Conservation (phyloP, 2,888 invertebrate species). For the Trisateles emortualis region DNA sequence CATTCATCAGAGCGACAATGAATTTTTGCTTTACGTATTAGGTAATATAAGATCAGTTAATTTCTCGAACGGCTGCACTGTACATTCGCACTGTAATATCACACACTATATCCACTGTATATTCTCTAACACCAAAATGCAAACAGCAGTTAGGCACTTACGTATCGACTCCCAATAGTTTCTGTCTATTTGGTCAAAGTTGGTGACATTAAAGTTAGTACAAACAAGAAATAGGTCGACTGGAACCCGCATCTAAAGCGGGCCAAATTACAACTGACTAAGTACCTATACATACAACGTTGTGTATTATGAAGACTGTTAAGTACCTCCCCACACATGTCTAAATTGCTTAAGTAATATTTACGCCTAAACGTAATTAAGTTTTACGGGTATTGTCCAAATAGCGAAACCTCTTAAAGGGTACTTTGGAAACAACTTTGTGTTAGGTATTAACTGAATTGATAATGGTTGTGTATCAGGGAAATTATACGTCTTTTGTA, state of each 20-base stretch:
- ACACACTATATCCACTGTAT: constrained; percentile 3
- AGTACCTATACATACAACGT: constrained; percentile 58
- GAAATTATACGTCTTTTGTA: not conserved
- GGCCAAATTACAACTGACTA: constrained; percentile 62
- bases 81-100: not conserved
- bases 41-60: not conserved
- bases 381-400: constrained; percentile 47
- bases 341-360: constrained; percentile 51
- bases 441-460: constrained; percentile 30
- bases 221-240: constrained; percentile 69
- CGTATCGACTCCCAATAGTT: constrained; percentile 64
- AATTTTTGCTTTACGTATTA: too few species aligned
- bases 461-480: not conserved
- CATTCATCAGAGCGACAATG: too few species aligned
- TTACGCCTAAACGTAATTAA: constrained; percentile 49
- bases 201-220: constrained; percentile 66
- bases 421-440: constrained; percentile 40
- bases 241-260: constrained; percentile 67
- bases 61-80: not conserved
- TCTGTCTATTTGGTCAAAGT: constrained; percentile 65
- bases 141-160: constrained; percentile 50
- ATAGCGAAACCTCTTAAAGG: constrained; percentile 43
- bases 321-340: constrained; percentile 45
- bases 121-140: constrained; percentile 29
- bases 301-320: constrained; percentile 35